Base-by-base conservation (phyloP, 2,113 vertebrate species). In the Sceloporus undulatus region DNA sequence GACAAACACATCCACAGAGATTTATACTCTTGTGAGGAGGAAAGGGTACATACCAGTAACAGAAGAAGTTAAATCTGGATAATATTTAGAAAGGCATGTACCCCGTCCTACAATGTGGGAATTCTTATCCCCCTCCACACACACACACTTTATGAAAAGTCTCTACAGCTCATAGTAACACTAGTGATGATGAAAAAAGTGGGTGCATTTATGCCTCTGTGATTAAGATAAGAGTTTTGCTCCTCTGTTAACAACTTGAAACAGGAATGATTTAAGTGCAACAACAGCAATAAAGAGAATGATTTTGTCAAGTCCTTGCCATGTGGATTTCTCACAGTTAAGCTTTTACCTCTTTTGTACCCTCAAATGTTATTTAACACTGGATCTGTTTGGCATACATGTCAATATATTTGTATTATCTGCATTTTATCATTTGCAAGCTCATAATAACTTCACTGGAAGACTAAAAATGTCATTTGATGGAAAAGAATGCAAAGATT, bases 161-260 rank as follows among this genome's bases (percentile, higher is more conserved):
- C 59, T 85, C 21, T 62, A 78, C 19, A 54, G 9, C 59, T 89
- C 86, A 79, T 52, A 85, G 79, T 40, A 87, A 83, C 52, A 73
- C 8, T 71, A 65, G 27, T 81, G 90, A 90, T 86, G 59, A 86
- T 34, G 82, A 19, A 78, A 79, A 93, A 38, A n/a, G 77, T 90
- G 87, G 77, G 84, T 76, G 59, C 92, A 88, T 5, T 77, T 79
- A 81, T 83, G 86, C 89, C 81, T 93, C 87, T 14, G 86, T 76
- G 59, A 79, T 65, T 78, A 85, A 82, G 83, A 92, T 83, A 71
- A 91, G 5, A 93, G 87, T 91, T 86, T 79, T 75, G 48, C 71
- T 84, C 70, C 79, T 83, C 0, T 0, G 87, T 68, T 91, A 92
- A 86, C 77, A 88, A 80, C 2, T 76, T 52, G 79, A 84, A 68